Evolutionary conservation across 2,888 invertebrate genomes (phyloP), one percentile per base, ranked within the genome.

Genomic region (Chrysolina oricalcia): DNA sequence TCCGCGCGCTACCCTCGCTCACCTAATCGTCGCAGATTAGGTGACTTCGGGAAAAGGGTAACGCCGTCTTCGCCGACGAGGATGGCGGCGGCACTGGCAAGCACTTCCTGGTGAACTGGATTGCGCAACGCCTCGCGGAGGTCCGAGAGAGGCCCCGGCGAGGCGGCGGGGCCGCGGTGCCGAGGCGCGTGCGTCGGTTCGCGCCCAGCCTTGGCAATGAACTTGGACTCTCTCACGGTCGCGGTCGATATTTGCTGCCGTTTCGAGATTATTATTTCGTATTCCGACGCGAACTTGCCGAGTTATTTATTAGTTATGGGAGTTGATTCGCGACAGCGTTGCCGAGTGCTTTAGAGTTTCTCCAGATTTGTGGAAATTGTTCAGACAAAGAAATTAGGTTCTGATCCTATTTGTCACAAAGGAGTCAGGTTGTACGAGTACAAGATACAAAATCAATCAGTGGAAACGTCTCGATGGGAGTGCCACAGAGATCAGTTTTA

Each of bases 201-300:
- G 91, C 89, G 91, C 90, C 90, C 91, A 92, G 93, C 94, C 94
- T 94, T 94, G 94, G 93, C 93, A 94, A 92, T 94, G 94, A 94
- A 93, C 93, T 93, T 93, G 93, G 92, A 73, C 59, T 68, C 23
- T 53, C 35, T 62, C 53, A 70, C 67, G 76, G 72, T 72, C 76
- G 76, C 69, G 76, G 65, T 76, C 76, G 71, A 73, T 76, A 76
- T 71, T 73, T 71, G 64, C 67, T 69, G 65, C 69, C 72, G 70
- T 65, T 75, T 69, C 75, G 0, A 59, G 27, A 59, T 59, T 59
- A 59, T 59, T 59, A 59, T 59, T 59, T 59, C 35, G 59, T 35
- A 17, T 27, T n/a, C 11, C 13, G 13, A 56, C 15, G 48, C 48
- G 48, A 48, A 48, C 17, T 48, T 23, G 15, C 23, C 21, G 56